These are phyloP conservation scores for Argynnis bischoffii DNA, from an alignment of 2,888 invertebrate species.

Conservation along the genomic window DNA sequence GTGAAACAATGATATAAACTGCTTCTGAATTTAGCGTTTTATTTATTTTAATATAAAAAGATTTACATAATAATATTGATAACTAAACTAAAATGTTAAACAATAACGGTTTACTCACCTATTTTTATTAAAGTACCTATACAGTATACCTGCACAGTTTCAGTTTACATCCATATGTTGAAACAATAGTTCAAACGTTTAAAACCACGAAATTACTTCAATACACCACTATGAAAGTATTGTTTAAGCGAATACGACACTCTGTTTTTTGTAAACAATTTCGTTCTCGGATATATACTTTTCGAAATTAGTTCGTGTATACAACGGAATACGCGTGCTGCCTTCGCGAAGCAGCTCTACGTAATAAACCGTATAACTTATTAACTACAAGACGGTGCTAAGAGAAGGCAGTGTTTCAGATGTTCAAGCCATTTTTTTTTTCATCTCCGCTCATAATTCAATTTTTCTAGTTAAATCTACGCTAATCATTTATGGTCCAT, in stretches of 20 bases:
- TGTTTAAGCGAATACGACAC: slow-evolving; percentile 21
- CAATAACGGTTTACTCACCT: slow-evolving; percentile 6
- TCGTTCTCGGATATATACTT: slow-evolving; percentile 10
- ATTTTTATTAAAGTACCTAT: background rate
- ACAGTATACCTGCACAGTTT: slow-evolving; percentile 3
- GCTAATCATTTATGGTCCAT: background rate
- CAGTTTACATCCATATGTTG: slow-evolving; percentile 3
- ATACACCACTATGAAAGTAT: slow-evolving; percentile 5
- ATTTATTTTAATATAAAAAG: too few relatives aligned
- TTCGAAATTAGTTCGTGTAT: slow-evolving; percentile 16
- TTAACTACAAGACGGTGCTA: slow-evolving; percentile 1
- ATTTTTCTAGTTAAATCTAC: background rate
- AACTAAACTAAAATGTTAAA: background rate
- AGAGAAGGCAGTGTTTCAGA: background rate
- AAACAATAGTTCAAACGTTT: slow-evolving; percentile 11
- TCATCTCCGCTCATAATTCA: background rate
- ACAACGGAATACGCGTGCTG: slow-evolving; percentile 29
- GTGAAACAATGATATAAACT: too few relatives aligned
- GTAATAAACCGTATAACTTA: slow-evolving; percentile 19
- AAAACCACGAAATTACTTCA: slow-evolving; percentile 1
- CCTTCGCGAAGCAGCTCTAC: slow-evolving; percentile 26
- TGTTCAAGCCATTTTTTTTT: slow-evolving; percentile 2
- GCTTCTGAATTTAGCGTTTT: too few relatives aligned
- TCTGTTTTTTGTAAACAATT: slow-evolving; percentile 32
- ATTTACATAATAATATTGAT: too few relatives aligned